These are phyloP conservation scores for Heliconius eleuchia DNA, from an alignment of 1,140 invertebrate genomes.

Conservation along the genomic window DNA sequence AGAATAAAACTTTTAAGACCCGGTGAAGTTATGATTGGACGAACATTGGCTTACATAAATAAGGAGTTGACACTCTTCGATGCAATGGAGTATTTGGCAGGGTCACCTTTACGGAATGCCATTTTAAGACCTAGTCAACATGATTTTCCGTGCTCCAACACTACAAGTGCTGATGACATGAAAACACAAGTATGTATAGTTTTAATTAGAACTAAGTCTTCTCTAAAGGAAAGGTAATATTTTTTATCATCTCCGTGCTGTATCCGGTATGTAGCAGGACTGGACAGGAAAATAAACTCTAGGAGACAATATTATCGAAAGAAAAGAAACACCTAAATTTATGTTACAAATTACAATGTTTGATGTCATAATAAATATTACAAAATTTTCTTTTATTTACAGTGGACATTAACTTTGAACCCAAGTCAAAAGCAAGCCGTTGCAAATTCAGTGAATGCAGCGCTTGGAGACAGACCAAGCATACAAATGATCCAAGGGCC, in stretches of 20 bases:
- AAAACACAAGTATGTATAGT: constrained; percentile 25
- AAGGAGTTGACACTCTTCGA: constrained; percentile 70
- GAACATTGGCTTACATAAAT: constrained; percentile 61
- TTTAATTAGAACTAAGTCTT: not conserved
- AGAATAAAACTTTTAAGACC: constrained; percentile 53
- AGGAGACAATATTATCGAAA: too few species aligned
- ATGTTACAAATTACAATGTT: too few species aligned
- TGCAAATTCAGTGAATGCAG: constrained; percentile 53
- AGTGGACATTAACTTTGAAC: constrained; percentile 69
- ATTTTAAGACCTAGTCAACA: constrained; percentile 60
- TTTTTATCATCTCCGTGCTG: too few species aligned
- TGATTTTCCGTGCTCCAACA: constrained; percentile 47
- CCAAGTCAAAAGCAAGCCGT: constrained; percentile 66
- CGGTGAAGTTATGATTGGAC: constrained; percentile 54
- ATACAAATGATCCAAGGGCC: constrained; percentile 75
- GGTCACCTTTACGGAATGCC: constrained; percentile 58
- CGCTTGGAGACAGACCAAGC: constrained; percentile 53
- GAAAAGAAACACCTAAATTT: too few species aligned
- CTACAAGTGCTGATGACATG: constrained; percentile 24
- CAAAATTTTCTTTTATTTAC: constrained; percentile 29
- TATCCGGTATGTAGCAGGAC: too few species aligned
- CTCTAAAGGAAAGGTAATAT: not conserved
- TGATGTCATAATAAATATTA: too few species aligned
- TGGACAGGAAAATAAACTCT: too few species aligned
- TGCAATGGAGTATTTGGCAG: constrained; percentile 65